Evolutionary conservation across 92 coral and sea anemone species (phyloP).

Genomic region (Porites divaricata): DNA sequence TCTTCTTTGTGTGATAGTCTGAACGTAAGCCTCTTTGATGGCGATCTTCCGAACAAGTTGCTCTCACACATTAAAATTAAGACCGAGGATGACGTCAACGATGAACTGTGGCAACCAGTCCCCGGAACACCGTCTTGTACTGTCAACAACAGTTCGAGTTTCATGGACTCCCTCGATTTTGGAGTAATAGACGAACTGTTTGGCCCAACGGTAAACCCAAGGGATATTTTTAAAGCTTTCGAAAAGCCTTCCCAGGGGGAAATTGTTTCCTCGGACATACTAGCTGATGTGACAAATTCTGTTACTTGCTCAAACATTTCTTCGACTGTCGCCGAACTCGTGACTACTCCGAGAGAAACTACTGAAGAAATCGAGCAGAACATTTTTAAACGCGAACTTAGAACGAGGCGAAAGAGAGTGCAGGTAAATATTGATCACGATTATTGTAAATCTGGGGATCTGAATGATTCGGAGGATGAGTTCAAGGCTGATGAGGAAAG

Average conservation of each 20-base stretch:
- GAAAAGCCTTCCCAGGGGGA: not conserved
- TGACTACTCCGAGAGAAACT: not conserved
- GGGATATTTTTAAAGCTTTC: not conserved
- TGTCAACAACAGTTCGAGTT: too few species aligned
- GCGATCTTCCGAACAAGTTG: constrained; percentile 6
- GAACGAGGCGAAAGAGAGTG: constrained; percentile 15
- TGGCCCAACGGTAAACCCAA: not conserved
- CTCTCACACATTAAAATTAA: constrained; percentile 34
- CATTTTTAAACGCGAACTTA: not conserved
- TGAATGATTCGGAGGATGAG: not conserved
- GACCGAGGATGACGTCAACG: not conserved
- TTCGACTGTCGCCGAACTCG: not conserved
- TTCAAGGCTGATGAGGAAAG: not conserved
- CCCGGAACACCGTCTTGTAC: not conserved
- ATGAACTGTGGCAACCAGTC: constrained; percentile 14
- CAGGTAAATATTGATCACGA: constrained; percentile 3
- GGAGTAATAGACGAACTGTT: constrained; percentile 6
- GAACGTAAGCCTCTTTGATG: constrained; percentile 27
- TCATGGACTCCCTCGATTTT: not conserved
- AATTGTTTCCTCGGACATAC: too few species aligned
- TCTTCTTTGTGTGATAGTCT: not conserved
- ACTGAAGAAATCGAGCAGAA: not conserved
- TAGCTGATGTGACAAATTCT: not conserved
- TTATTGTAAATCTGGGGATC: not conserved
- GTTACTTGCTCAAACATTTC: not conserved